These are phyloP conservation scores for Styela clava DNA, from an alignment of 23 tunicate species.

Conservation along the genomic window DNA sequence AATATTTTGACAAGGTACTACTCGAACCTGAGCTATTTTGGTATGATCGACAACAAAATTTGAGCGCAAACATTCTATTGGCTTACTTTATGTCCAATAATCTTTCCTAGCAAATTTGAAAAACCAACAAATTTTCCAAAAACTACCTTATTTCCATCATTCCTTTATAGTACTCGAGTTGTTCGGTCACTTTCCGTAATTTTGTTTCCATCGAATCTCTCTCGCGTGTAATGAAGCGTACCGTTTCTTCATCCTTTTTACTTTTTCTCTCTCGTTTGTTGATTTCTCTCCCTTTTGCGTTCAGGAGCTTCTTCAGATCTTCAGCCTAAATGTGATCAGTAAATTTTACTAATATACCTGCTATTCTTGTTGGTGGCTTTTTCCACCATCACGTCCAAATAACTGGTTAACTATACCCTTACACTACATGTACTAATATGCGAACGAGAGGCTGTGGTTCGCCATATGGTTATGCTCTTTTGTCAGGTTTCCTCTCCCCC, in stretches of 20 bases:
- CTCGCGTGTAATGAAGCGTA: slow-evolving; percentile 82
- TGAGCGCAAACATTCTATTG: too few relatives aligned
- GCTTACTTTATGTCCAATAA: too few relatives aligned
- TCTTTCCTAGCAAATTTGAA: too few relatives aligned
- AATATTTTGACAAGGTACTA: too few relatives aligned
- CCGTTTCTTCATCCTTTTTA: slow-evolving; percentile 79
- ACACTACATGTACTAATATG: too few relatives aligned
- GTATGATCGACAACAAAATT: too few relatives aligned
- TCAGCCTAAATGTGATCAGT: slow-evolving; percentile 43
- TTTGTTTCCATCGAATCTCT: slow-evolving; percentile 75
- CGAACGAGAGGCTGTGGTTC: too few relatives aligned
- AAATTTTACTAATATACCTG: too few relatives aligned
- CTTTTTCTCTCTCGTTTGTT: slow-evolving; percentile 90
- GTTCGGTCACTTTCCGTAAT: slow-evolving; percentile 77
- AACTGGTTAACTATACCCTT: neutral
- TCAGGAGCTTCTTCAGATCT: slow-evolving; percentile 72
- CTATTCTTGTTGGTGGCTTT: neutral
- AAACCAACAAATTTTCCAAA: too few relatives aligned
- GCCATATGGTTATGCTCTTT: too few relatives aligned
- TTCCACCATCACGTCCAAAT: neutral
- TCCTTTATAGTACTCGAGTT: slow-evolving; percentile 87
- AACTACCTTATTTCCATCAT: slow-evolving; percentile 60
- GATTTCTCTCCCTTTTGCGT: slow-evolving; percentile 79
- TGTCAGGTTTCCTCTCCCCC: too few relatives aligned
- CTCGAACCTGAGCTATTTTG: too few relatives aligned